Evolutionary conservation across 1,140 invertebrate genomes (phyloP).

Genomic region (Luehdorfia chinensis): DNA sequence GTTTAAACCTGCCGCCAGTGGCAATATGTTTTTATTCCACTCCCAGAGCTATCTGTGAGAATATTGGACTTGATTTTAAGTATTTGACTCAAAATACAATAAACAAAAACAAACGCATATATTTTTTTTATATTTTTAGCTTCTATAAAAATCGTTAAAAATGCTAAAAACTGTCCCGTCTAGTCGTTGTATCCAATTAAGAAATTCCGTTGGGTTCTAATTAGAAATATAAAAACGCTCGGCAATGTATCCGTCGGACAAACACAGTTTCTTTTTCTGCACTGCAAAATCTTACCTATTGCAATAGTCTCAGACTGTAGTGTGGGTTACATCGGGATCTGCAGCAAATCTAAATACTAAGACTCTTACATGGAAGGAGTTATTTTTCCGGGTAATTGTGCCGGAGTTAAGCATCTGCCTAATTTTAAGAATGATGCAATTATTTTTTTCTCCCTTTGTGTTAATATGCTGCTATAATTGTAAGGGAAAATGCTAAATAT

Average conservation of each 20-base stretch:
- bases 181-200: slow-evolving; percentile 11
- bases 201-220: slow-evolving; percentile 1
- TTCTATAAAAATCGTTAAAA: not conserved
- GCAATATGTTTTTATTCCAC: no score
- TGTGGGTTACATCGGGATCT: not conserved
- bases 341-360: not conserved
- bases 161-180: not conserved
- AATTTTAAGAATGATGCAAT: slow-evolving; percentile 1
- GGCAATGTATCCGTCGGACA: not conserved
- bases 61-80: no score
- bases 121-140: no score
- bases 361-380: slow-evolving; percentile 2
- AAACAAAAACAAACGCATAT: no score
- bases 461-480: no score
- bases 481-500: no score
- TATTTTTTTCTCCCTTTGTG: not conserved
- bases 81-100: no score
- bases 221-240: slow-evolving; percentile 8
- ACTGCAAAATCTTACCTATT: not conserved
- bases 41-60: no score
- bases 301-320: not conserved
- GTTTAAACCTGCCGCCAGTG: no score
- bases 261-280: not conserved
- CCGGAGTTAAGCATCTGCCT: not conserved
- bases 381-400: slow-evolving; percentile 1